Conservation (phyloP, 2,888 invertebrate genomes). For the Philonicus albiceps region DNA sequence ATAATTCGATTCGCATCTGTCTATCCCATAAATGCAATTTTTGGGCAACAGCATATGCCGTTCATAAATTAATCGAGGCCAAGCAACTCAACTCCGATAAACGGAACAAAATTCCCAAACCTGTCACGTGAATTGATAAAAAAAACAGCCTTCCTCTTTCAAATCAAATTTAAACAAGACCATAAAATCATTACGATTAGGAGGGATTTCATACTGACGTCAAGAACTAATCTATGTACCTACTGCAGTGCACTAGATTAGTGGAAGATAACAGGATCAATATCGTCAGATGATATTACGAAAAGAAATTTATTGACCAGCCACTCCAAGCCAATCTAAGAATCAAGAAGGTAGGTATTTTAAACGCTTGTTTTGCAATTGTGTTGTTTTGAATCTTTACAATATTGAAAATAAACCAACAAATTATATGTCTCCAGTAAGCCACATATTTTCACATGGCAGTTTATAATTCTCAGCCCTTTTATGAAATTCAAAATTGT, state of each 20-base stretch:
- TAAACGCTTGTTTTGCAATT: not conserved
- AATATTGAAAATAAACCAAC: not conserved
- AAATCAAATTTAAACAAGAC: not conserved
- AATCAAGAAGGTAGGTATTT: not conserved
- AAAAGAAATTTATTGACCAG: not conserved
- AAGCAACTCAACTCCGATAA: not conserved
- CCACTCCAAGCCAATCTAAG: not conserved
- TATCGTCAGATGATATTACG: not conserved
- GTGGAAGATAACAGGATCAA: not conserved
- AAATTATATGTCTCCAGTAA: not conserved
- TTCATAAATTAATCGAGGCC: not conserved
- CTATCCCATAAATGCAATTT: not conserved
- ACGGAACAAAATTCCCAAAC: not conserved
- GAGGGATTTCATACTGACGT: not conserved
- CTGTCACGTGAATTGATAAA: not conserved
- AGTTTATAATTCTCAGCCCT: no score
- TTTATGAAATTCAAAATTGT: no score
- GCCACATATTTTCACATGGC: no score
- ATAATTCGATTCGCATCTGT: no score
- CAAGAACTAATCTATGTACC: not conserved
- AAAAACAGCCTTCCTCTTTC: not conserved
- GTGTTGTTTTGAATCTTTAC: not conserved
- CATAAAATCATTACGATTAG: not conserved
- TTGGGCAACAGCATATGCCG: not conserved
- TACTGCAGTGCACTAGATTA: not conserved